Percentiles rank a stretch among this genome's conserved stretches.
Conservation (phyloP, 2,113 vertebrate genomes). For the Oxyruncus cristatus region DNA sequence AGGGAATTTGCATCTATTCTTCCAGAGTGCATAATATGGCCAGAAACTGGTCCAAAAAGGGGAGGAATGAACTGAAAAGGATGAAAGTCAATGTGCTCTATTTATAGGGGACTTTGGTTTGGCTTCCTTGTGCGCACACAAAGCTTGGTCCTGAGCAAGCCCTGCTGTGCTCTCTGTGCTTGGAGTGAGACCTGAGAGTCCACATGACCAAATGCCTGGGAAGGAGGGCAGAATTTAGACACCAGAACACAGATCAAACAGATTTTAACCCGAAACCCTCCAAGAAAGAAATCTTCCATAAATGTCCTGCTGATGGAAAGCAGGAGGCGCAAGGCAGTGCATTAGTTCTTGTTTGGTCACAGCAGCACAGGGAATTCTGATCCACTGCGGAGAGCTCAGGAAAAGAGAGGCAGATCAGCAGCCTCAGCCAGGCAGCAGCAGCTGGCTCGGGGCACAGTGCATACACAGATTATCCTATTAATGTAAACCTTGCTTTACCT, state of each 20-base stretch:
- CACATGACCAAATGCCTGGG: background rate
- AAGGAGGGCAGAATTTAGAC: background rate
- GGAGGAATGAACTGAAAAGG: background rate
- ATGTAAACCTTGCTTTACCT: background rate
- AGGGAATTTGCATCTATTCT: conserved; percentile 3
- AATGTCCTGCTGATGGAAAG: background rate
- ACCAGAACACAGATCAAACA: background rate
- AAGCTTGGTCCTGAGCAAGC: background rate
- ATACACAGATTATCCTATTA: background rate
- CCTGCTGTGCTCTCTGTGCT: background rate
- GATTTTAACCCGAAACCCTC: background rate
- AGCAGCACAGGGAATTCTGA: background rate
- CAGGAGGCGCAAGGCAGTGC: background rate
- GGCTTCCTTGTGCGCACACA: background rate
- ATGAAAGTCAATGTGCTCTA: background rate
- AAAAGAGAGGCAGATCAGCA: background rate
- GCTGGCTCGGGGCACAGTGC: background rate
- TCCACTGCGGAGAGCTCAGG: background rate
- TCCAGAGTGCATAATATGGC: background rate
- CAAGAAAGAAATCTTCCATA: background rate
- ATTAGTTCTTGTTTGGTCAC: background rate
- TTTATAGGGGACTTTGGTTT: background rate
- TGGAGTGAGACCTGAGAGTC: background rate
- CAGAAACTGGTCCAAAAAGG: conserved; percentile 14
- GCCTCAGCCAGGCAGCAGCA: background rate